Conservation (phyloP, 1,140 invertebrate genomes). For the Mizuhopecten yessoensis region DNA sequence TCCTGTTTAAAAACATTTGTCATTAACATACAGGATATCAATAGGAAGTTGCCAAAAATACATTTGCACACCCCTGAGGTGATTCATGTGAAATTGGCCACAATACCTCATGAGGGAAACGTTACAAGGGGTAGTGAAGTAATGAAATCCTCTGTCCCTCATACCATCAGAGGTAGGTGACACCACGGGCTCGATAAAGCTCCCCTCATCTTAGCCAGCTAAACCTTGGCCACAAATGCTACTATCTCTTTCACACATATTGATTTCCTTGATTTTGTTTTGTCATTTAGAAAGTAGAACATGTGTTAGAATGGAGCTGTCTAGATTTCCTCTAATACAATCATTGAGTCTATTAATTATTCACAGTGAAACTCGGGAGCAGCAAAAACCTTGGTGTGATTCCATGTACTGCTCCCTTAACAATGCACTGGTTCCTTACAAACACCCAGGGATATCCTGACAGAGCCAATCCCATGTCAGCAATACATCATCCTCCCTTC, state of each 20-base stretch:
- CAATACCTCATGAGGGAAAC: neutral
- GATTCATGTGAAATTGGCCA: neutral
- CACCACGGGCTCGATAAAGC: neutral
- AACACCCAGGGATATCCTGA: no score
- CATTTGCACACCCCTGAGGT: neutral
- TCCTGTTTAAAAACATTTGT: neutral
- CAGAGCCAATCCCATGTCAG: no score
- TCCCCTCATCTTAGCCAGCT: neutral
- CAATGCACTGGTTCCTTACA: neutral
- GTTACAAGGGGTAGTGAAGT: neutral
- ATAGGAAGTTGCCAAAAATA: neutral
- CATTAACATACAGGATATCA: neutral
- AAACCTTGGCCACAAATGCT: neutral
- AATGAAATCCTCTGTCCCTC: neutral
- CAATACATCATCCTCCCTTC: no score
- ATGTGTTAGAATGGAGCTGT: neutral
- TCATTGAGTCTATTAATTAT: neutral
- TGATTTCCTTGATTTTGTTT: neutral
- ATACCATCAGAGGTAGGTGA: neutral
- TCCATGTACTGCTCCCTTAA: neutral
- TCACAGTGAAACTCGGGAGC: neutral
- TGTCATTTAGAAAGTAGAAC: neutral
- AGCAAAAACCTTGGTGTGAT: neutral
- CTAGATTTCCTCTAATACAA: slow-evolving; percentile 27
- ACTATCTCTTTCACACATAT: neutral